Base-by-base conservation (phyloP, 2,113 vertebrate genomes). In the Eidolon helvum region DNA sequence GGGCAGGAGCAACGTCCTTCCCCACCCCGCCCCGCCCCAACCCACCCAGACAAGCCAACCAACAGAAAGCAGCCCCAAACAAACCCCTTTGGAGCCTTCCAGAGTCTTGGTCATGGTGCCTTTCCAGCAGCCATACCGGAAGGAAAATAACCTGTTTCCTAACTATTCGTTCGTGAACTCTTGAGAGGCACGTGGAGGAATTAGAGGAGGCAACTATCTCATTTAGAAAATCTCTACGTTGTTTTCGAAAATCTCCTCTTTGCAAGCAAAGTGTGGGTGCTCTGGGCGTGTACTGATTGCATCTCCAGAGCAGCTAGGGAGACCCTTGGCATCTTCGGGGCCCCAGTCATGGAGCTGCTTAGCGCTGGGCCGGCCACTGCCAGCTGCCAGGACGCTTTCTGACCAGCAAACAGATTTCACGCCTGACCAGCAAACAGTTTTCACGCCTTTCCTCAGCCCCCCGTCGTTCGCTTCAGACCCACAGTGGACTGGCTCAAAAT, bases 281-380 rank as follows among this genome's bases (percentile, higher is more conserved):
- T 38, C 59, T n/a, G 50, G 48, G 10, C 1, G 0, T 43, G 15
- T 38, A 8, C 16, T 1, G 26, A n/a, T 10, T 5, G 22, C 43
- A 24, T 0, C 38, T 12, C 5, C 16, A 8, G 26, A 7, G 35
- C 4, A 5, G 26, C 38, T 16, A 2, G 40, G 24, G 71, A 40
- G n/a, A 18, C 21, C 2, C 63, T 21, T 1, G 28, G 22, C 28
- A 0, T 28, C 50, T 40, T 33, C 4, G 12, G 38, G 28, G 22
- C 38, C 30, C 33, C 14, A 1, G 18, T n/a, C 5, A 4, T 33
- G 15, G 12, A 5, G 15, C 3, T 19, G 30, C 40, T 43, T 12
- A 35, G 66, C 40, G 59, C 30, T 68, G 75, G 24, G 66, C 40
- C 4, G 0, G 3, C 38, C 35, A 0, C 53, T 61, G 72, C n/a